Percentiles rank a stretch among this genome's conserved stretches.
Conservation (phyloP, 92 coral and sea anemone species). For the Umimayanthus kanabou region DNA sequence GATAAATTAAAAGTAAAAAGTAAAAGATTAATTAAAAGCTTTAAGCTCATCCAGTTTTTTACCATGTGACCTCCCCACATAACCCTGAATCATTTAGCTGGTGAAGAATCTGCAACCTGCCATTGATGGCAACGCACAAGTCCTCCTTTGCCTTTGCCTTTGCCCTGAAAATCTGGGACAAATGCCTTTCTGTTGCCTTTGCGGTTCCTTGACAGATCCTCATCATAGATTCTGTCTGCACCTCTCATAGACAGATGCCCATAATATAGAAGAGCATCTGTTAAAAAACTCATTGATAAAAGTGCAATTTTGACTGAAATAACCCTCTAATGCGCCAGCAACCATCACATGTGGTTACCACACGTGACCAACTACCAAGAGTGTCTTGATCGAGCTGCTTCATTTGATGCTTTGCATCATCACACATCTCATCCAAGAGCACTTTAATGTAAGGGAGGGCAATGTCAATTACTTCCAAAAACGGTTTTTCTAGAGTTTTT, state of each 20-base stretch:
- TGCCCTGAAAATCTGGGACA: conserved; percentile 50
- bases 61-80: conserved; percentile 61
- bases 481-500: conserved; percentile 56
- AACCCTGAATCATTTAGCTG: conserved; percentile 50
- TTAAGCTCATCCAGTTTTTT: conserved; percentile 55
- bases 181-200: conserved; percentile 70
- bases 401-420: conserved; percentile 63
- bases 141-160: not conserved
- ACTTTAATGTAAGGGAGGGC: conserved; percentile 52
- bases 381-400: conserved; percentile 35
- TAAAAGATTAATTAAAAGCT: too few species aligned
- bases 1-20: too few species aligned
- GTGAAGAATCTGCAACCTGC: conserved; percentile 69
- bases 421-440: conserved; percentile 57
- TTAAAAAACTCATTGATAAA: conserved; percentile 55
- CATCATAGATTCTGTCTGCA: conserved; percentile 55
- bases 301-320: conserved; percentile 31
- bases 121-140: conserved; percentile 38
- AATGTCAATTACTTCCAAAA: conserved; percentile 47
- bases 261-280: conserved; percentile 62
- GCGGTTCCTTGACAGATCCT: conserved; percentile 65
- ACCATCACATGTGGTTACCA: conserved; percentile 70
- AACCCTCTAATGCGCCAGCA: conserved; percentile 58
- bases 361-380: conserved; percentile 54
- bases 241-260: conserved; percentile 73